phyloP scores from a whole-genome alignment of 2,888 invertebrate species.

The Quadriops clusia region DNA sequence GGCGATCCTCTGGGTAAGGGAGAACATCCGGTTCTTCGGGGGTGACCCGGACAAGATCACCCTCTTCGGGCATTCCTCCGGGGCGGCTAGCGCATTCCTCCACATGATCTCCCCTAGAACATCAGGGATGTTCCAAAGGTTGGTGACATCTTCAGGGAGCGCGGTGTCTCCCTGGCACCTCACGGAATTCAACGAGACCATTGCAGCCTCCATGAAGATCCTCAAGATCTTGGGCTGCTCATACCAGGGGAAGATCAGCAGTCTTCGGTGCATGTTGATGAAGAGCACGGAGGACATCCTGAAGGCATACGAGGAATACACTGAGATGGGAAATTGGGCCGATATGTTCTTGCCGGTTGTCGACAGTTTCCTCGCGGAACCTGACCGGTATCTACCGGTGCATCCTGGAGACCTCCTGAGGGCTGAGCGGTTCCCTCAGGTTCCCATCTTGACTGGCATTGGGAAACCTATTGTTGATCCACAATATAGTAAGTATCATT shows the following conservation, averaged over 20 bases:
- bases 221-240: slow-evolving; percentile 44
- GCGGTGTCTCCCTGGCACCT: slow-evolving; percentile 37
- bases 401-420: slow-evolving; percentile 43
- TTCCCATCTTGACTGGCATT: slow-evolving; percentile 56
- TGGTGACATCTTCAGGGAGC: slow-evolving; percentile 56
- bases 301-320: slow-evolving; percentile 44
- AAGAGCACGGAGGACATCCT: slow-evolving; percentile 49
- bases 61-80: slow-evolving; percentile 70
- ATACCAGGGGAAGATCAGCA: slow-evolving; percentile 37
- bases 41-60: slow-evolving; percentile 72
- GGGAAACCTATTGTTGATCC: slow-evolving; percentile 41
- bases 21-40: slow-evolving; percentile 67
- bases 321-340: slow-evolving; percentile 46
- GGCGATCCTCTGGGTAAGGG: slow-evolving; percentile 64
- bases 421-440: slow-evolving; percentile 41
- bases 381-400: slow-evolving; percentile 48
- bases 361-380: slow-evolving; percentile 47
- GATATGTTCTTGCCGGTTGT: slow-evolving; percentile 50
- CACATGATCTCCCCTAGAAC: slow-evolving; percentile 56
- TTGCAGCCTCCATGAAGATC: slow-evolving; percentile 43
- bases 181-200: slow-evolving; percentile 33
- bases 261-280: slow-evolving; percentile 49
- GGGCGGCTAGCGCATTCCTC: slow-evolving; percentile 55
- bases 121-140: slow-evolving; percentile 55
- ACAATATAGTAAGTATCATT: slow-evolving; percentile 23